These are phyloP conservation scores for Mionectes macconnelli DNA, from an alignment of 2,113 vertebrate species.

Conservation along the genomic window DNA sequence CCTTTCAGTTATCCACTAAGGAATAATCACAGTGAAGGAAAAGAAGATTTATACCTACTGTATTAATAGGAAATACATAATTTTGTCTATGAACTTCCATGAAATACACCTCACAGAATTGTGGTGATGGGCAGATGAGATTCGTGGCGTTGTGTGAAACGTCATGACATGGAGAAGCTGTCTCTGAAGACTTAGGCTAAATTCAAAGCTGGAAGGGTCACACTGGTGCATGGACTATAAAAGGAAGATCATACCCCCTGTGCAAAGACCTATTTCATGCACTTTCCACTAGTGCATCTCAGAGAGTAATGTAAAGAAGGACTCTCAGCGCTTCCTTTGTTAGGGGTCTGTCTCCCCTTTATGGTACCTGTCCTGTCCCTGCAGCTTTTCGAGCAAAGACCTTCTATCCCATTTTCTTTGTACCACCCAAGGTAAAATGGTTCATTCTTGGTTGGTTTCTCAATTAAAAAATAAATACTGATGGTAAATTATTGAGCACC, in stretches of 20 bases:
- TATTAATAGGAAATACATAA: not conserved
- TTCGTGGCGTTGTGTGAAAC: not conserved
- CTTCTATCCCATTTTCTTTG: not conserved
- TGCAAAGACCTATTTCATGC: not conserved
- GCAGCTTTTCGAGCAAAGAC: not conserved
- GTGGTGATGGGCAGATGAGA: not conserved
- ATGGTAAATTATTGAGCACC: not conserved
- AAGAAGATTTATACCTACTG: not conserved
- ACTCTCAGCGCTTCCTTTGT: not conserved
- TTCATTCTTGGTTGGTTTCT: not conserved
- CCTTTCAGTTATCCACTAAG: not conserved
- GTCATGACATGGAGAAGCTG: not conserved
- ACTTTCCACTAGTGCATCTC: not conserved
- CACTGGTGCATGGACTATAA: not conserved
- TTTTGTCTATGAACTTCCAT: not conserved
- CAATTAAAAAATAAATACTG: not conserved
- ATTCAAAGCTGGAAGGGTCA: not conserved
- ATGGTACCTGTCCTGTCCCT: not conserved
- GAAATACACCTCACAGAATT: not conserved
- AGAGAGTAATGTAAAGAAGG: not conserved
- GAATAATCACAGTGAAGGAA: not conserved
- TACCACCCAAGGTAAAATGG: not conserved
- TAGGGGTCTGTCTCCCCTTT: not conserved
- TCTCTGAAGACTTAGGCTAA: not conserved
- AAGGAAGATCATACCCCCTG: not conserved